These are phyloP conservation scores for Origma solitaria DNA, from an alignment of 2,113 vertebrate species.

Conservation along the genomic window DNA sequence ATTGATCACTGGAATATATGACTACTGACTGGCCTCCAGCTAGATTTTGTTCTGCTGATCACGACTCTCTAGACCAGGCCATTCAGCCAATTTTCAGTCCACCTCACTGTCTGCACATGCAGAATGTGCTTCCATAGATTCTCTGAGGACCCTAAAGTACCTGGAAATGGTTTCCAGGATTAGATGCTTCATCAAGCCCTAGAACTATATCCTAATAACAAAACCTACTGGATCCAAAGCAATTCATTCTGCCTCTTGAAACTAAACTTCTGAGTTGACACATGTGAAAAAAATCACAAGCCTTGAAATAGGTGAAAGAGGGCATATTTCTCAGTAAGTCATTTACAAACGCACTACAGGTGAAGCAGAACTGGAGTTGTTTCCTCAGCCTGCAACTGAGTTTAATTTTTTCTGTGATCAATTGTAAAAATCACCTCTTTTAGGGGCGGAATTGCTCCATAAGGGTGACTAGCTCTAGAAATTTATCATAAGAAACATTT, in stretches of 20 bases:
- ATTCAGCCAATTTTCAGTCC: not conserved
- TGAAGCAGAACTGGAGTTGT: not conserved
- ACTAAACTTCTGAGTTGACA: not conserved
- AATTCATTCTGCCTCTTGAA: not conserved
- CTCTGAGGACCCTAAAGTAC: not conserved
- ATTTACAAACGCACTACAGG: not conserved
- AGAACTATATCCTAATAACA: not conserved
- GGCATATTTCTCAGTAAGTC: not conserved
- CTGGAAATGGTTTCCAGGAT: not conserved
- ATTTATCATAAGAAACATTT: not conserved
- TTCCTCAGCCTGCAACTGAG: not conserved
- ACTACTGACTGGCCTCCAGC: not conserved
- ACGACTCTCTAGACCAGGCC: too few relatives aligned
- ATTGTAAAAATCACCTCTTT: not conserved
- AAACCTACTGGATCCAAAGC: not conserved
- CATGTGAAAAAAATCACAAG: not conserved
- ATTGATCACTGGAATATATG: not conserved
- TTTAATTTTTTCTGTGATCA: not conserved
- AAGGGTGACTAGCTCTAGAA: not conserved
- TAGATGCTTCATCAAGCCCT: not conserved
- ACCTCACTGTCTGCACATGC: not conserved
- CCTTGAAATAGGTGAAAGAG: not conserved
- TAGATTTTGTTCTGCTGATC: not conserved
- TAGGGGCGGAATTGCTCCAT: not conserved
- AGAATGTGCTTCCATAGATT: not conserved